Evolutionary conservation across 2,113 vertebrate genomes (phyloP).

Genomic region (Podarcis muralis): DNA sequence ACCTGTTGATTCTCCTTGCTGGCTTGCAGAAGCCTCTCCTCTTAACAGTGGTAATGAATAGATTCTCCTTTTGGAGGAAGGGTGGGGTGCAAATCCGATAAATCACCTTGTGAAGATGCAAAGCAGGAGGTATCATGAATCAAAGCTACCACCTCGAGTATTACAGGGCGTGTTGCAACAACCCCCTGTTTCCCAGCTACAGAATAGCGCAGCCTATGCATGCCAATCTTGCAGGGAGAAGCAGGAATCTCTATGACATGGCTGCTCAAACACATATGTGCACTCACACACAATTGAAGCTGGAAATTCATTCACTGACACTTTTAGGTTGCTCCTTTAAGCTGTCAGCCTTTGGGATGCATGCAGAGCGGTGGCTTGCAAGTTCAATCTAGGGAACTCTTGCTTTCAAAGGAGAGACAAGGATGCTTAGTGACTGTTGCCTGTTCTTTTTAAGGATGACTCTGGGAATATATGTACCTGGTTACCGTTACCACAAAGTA

Average conservation of each 20-base stretch:
- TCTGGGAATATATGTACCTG: constrained; percentile 23
- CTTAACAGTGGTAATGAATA: background rate
- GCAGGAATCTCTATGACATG: constrained; percentile 30
- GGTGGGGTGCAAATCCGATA: too few species aligned
- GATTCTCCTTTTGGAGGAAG: too few species aligned
- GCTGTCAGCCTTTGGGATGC: constrained; percentile 66
- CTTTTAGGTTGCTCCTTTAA: constrained; percentile 53
- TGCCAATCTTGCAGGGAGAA: constrained; percentile 24
- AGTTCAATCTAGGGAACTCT: background rate
- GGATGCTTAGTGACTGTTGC: constrained; percentile 57
- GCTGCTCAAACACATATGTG: background rate
- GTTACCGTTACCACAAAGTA: constrained; percentile 17
- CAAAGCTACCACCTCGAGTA: too few species aligned
- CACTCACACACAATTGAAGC: constrained; percentile 50
- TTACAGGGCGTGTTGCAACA: background rate
- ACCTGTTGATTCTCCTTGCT: too few species aligned
- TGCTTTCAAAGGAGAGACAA: constrained; percentile 64
- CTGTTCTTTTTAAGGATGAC: constrained; percentile 1
- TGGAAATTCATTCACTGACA: constrained; percentile 77
- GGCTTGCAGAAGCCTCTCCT: background rate
- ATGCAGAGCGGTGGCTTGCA: constrained; percentile 47
- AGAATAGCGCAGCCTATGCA: background rate
- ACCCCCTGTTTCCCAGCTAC: background rate
- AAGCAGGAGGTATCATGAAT: too few species aligned
- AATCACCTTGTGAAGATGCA: background rate